These are phyloP conservation scores for Melanostoma scalare DNA, from an alignment of 2,888 invertebrate species.

Conservation along the genomic window DNA sequence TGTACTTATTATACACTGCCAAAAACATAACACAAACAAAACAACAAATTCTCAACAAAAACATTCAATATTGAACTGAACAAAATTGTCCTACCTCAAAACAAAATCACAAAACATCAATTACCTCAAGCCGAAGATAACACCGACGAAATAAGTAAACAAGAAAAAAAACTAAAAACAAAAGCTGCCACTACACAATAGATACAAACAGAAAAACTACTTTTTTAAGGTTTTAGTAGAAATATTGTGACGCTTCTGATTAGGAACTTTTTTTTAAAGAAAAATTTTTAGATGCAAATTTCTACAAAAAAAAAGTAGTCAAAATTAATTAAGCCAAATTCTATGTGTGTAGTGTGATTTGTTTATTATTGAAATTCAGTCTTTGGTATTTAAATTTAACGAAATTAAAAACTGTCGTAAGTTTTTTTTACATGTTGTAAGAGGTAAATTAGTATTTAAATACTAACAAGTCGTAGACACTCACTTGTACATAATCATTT, in stretches of 20 bases:
- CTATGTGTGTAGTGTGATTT: constrained; percentile 56
- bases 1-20: constrained; percentile 62
- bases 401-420: too few species aligned
- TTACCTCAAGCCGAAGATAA: constrained; percentile 42
- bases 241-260: constrained; percentile 55
- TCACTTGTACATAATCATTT: too few species aligned
- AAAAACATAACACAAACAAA: constrained; percentile 10
- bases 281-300: constrained; percentile 69
- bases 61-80: constrained; percentile 26
- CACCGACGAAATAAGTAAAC: too few species aligned
- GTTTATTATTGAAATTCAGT: constrained; percentile 6
- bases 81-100: constrained; percentile 64
- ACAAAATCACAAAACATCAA: constrained; percentile 1
- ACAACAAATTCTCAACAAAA: constrained; percentile 23
- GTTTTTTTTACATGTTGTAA: too few species aligned
- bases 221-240: constrained; percentile 40
- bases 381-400: too few species aligned
- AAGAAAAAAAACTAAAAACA: constrained; percentile 18
- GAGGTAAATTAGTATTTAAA: too few species aligned
- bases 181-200: constrained; percentile 35
- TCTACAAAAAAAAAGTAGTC: constrained; percentile 56
- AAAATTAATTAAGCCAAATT: constrained; percentile 19
- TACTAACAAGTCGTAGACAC: too few species aligned
- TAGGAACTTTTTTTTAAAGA: constrained; percentile 54
- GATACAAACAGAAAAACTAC: constrained; percentile 23